phyloP scores from a whole-genome alignment of 2,797 vertebrate genomes.

The Malurus leucopterus region DNA sequence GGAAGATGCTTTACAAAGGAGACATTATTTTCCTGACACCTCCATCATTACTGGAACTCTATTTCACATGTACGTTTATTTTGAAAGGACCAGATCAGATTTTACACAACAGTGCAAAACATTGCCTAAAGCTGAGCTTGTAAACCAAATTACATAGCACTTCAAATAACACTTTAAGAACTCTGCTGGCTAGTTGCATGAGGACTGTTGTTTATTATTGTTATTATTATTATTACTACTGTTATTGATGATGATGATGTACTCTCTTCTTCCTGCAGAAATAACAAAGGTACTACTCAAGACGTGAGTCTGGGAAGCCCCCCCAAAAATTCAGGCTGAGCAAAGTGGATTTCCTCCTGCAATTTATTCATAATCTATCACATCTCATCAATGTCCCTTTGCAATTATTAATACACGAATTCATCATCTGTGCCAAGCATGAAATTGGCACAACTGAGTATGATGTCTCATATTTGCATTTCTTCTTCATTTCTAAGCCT shows the following conservation, averaged over 20 bases:
- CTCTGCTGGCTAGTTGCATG: not conserved
- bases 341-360: not conserved
- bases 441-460: not conserved
- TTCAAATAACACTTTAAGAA: not conserved
- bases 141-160: not conserved
- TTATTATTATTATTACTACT: not conserved
- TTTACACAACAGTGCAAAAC: not conserved
- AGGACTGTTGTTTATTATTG: not conserved
- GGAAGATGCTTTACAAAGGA: not conserved
- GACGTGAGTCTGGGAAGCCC: not conserved
- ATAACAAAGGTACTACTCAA: not conserved
- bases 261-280: not conserved
- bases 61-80: not conserved
- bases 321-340: not conserved
- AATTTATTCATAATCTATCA: not conserved
- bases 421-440: constrained; percentile 15
- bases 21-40: not conserved
- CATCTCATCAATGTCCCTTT: not conserved
- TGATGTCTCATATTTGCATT: not conserved
- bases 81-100: not conserved
- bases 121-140: not conserved
- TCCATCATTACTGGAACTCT: not conserved
- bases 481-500: not conserved
- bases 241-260: not conserved
- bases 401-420: not conserved